Percentiles rank a stretch among this genome's conserved stretches.
These are phyloP conservation scores for Cheilosia vulpina DNA, from an alignment of 2,888 invertebrate species.

Conservation along the genomic window DNA sequence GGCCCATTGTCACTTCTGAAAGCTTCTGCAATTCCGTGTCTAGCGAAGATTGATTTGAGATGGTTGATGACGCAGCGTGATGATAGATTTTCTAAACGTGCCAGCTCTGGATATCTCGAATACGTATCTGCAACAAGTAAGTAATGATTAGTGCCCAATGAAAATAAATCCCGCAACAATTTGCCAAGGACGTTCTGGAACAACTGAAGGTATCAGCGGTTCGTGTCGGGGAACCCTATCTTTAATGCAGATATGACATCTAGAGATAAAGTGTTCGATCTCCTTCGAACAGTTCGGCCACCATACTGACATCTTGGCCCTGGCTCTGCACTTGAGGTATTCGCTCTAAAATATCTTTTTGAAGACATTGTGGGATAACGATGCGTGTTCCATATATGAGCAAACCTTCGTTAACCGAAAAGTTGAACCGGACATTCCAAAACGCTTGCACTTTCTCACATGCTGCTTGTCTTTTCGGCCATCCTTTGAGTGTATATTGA, in stretches of 20 bases:
- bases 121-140: constrained; percentile 8
- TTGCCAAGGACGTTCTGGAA: constrained; percentile 34
- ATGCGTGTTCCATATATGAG: too few relatives aligned
- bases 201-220: constrained; percentile 19
- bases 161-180: constrained; percentile 29
- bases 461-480: constrained; percentile 30
- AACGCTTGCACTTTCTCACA: constrained; percentile 18
- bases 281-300: constrained; percentile 26
- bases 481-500: constrained; percentile 23
- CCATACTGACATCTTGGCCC: constrained; percentile 30
- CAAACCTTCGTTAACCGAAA: constrained; percentile 23
- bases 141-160: constrained; percentile 16
- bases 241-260: constrained; percentile 23
- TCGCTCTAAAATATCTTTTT: constrained; percentile 13
- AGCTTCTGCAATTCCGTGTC: constrained; percentile 9
- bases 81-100: background rate
- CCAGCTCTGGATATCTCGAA: constrained; percentile 8
- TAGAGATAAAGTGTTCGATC: constrained; percentile 23
- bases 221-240: constrained; percentile 20
- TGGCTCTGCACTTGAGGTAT: constrained; percentile 31
- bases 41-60: constrained; percentile 14
- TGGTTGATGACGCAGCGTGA: constrained; percentile 6
- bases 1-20: constrained; percentile 19
- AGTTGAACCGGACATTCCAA: constrained; percentile 31
- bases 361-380: constrained; percentile 24